Evolutionary conservation across 2,888 invertebrate genomes (phyloP), one percentile per base, ranked within the genome.

Genomic region (Drosophila lutescens): DNA sequence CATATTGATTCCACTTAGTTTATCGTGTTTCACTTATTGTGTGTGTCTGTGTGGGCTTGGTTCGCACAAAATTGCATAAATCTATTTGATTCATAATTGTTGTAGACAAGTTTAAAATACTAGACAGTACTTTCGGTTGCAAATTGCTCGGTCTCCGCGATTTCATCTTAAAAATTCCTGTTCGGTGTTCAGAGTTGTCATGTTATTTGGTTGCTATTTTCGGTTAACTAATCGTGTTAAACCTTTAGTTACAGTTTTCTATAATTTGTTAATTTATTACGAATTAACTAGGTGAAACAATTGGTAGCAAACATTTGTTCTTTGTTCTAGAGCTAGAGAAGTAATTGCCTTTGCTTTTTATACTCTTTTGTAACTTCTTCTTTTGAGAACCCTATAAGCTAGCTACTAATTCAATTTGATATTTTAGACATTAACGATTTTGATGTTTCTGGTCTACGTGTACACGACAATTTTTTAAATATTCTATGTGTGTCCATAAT

Each of bases 181-280:
- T 74, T 88, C 89, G 89, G 86, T 88, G 86, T 84, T 78, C 79
- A 77, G 72, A 58, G 75, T 77, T 83, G 54, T 65, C n/a, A 30
- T 61, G 46, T 62, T 61, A 51, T 79, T 76, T 55, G 59, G 71
- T 58, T 56, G 49, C 74, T 58, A 46, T 36, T 55, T 40, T 41
- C 41, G 47, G 26, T 53, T 74, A 49, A 54, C 57, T 65, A 53
- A 46, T 61, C 54, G 66, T 63, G 58, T 69, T 62, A 78, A 80
- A 66, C 72, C 74, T 44, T 80, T 56, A 60, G 71, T 77, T 73
- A 66, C 62, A 74, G 66, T 72, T 72, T 26, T 23, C 47, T 46
- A 63, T n/a, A 73, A 61, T 58, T 66, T 67, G 47, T 67, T 67
- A 34, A 40, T 65, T 53, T 32, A 46, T 53, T 34, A 50, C 46